Conservation (phyloP, 2,797 vertebrate species). For the Danio kyathit region DNA sequence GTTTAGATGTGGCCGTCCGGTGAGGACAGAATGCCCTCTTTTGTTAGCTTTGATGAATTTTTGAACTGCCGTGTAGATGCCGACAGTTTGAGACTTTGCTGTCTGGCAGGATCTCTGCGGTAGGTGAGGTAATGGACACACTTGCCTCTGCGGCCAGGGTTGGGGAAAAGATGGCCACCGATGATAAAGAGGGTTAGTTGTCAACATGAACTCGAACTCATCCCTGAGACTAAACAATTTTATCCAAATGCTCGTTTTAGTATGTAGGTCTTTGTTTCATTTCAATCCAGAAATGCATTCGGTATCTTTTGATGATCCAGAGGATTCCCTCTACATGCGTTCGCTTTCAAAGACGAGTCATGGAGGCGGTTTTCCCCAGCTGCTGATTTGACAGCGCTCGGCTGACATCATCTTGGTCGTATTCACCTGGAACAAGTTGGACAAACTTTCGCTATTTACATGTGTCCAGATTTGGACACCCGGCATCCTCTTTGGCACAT, state of each 20-base stretch:
- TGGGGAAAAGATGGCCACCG: background rate
- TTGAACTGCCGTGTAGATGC: constrained; percentile 34
- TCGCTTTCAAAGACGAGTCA: constrained; percentile 53
- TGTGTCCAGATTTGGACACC: constrained; percentile 59
- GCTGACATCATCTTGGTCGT: constrained; percentile 54
- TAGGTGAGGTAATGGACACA: constrained; percentile 45
- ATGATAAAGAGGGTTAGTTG: constrained; percentile 29
- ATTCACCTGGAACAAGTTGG: constrained; percentile 59
- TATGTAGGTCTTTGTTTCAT: background rate
- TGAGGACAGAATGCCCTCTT: constrained; percentile 51
- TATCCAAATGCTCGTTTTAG: background rate
- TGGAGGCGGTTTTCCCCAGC: constrained; percentile 35
- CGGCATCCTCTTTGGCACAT: constrained; percentile 50
- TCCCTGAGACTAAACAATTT: background rate
- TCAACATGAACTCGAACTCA: constrained; percentile 16
- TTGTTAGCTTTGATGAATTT: constrained; percentile 61
- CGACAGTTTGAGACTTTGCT: constrained; percentile 35
- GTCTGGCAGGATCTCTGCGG: constrained; percentile 14
- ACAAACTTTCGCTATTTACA: constrained; percentile 66
- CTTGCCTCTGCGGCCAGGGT: constrained; percentile 1
- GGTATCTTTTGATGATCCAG: constrained; percentile 22
- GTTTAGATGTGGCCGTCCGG: constrained; percentile 44
- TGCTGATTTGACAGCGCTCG: constrained; percentile 45
- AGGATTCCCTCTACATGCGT: constrained; percentile 11
- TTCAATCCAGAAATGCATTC: background rate